Evolutionary conservation across 2,113 vertebrate genomes (phyloP), one percentile per base, ranked within the genome.

Genomic region (Collichthys lucidus): DNA sequence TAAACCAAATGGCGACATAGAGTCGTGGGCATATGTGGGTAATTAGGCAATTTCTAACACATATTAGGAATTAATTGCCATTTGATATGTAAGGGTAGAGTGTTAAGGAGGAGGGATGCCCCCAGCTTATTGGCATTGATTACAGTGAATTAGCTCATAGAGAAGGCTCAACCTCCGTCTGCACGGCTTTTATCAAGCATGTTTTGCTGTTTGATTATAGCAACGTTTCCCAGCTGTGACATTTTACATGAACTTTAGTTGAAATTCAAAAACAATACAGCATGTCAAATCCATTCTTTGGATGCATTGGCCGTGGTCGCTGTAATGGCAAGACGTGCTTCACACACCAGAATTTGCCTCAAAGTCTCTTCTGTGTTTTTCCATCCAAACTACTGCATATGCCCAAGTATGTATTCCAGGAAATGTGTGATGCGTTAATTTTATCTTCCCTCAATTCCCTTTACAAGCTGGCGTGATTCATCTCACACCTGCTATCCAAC

Each of bases 11-110:
- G 82, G 80, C 4, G 17, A 66, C 35, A 3, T 59, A 67, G 68
- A 79, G 55, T 15, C 80, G 77, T 74, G 35, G 78, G 71, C 83
- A 87, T 69, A 68, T 83, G 87, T 72, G 67, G 35, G 66, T 90
- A 93, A 92, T 92, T 89, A 93, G 70, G 68, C 75, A 35, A 87
- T 89, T 90, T 87, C 77, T 83, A 84, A 90, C 86, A 83, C 83
- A 86, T 90, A 94, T 84, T 86, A 88, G 80, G 59, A 83, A 92
- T 94, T 83, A 93, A 94, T 91, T 93, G 79, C 83, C 71, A 82
- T 86, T 91, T 88, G 82, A 89, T 91, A 90, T 88, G 68, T 80
- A 88, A 79, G 79, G 82, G 78, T 86, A 50, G 50, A 80, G 86
- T 84, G 87, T 91, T 85, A 87, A 90, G 66, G 57, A 80, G 87